Conservation (phyloP, 2,888 invertebrate species). For the Drosophila anceps region DNA sequence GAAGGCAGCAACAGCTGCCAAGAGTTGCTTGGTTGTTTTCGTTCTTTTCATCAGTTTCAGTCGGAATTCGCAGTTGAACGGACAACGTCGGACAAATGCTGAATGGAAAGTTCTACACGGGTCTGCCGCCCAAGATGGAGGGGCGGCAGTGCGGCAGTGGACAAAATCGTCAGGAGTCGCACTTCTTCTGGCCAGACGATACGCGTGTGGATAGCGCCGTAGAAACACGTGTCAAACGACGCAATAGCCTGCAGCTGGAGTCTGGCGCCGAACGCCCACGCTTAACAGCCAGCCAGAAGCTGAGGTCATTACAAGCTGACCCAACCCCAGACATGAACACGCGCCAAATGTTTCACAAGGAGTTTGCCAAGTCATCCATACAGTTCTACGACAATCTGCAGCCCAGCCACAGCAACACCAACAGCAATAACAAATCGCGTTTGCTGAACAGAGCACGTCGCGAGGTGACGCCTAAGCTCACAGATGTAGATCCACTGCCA, state of each 20-base stretch:
- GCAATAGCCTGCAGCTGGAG: constrained; percentile 76
- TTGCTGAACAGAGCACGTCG: constrained; percentile 39
- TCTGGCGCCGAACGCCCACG: constrained; percentile 25
- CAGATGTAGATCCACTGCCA: constrained; percentile 45
- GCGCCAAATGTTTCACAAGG: constrained; percentile 83
- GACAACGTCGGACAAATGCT: constrained; percentile 73
- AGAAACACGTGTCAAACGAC: constrained; percentile 74
- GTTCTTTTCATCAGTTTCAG: constrained; percentile 65
- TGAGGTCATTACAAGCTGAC: constrained; percentile 34
- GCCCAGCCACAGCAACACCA: constrained; percentile 22
- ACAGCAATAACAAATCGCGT: constrained; percentile 15
- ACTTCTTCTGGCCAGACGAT: constrained; percentile 85
- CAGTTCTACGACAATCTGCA: constrained; percentile 83
- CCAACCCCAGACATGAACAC: constrained; percentile 71
- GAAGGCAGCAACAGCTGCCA: constrained; percentile 34
- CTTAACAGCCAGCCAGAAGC: constrained; percentile 7
- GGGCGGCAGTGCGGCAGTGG: constrained; percentile 69
- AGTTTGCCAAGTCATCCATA: constrained; percentile 84
- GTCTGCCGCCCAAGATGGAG: constrained; percentile 84
- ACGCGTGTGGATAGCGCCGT: constrained; percentile 74
- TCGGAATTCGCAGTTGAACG: constrained; percentile 56
- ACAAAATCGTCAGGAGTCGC: constrained; percentile 83
- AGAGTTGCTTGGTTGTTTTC: constrained; percentile 48
- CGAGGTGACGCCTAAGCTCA: constrained; percentile 74
- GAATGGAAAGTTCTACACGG: constrained; percentile 85